Evolutionary conservation across 1,140 invertebrate species (phyloP).

Genomic region (Listronotus oregonensis): DNA sequence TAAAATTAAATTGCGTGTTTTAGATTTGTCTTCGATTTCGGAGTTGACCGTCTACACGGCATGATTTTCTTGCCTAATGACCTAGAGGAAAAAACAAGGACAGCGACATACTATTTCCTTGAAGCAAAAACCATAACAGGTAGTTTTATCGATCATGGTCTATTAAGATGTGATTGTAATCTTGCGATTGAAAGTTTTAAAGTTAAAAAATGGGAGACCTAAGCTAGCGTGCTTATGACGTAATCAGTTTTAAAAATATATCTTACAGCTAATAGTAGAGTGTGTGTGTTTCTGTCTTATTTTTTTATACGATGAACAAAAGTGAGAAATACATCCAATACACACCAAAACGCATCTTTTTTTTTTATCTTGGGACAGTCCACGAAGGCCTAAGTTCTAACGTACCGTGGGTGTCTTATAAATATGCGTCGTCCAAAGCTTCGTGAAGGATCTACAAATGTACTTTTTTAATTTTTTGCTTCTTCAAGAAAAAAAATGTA

Average conservation of each 20-base stretch:
- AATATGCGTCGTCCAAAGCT: no score
- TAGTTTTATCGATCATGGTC: slow-evolving; percentile 7
- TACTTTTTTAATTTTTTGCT: no score
- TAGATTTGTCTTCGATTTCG: not conserved
- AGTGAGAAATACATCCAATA: no score
- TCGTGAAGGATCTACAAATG: no score
- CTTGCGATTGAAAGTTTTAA: slow-evolving; percentile 9
- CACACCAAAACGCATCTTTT: no score
- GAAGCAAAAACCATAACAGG: not conserved
- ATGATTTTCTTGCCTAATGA: slow-evolving; percentile 7
- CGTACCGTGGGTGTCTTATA: no score
- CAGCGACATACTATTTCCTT: not conserved
- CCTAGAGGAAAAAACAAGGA: not conserved
- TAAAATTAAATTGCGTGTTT: not conserved
- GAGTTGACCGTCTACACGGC: slow-evolving; percentile 3
- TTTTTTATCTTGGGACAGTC: no score
- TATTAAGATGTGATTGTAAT: slow-evolving; percentile 8
- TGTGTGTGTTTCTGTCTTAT: no score
- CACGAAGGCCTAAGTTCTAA: no score
- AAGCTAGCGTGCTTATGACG: not conserved
- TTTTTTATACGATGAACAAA: no score
- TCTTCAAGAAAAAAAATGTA: no score
- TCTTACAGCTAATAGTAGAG: no score
- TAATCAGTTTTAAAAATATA: not conserved
- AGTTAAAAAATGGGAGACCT: not conserved